Conservation (phyloP, 2,797 vertebrate species). For the Dromococcyx pavoninus region DNA sequence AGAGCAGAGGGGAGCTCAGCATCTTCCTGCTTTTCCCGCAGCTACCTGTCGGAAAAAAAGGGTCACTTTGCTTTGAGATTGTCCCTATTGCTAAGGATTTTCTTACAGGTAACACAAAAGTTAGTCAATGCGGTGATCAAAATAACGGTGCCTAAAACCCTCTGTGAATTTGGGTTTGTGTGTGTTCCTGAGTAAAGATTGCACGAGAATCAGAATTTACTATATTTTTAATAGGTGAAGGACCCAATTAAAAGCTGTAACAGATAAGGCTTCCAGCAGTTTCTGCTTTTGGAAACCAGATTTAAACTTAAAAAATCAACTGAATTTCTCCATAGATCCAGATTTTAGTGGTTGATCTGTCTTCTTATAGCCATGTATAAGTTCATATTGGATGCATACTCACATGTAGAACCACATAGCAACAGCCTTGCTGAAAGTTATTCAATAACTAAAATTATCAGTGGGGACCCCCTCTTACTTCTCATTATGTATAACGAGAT, state of each 20-base stretch:
- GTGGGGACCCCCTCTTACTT: not conserved
- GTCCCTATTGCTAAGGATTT: not conserved
- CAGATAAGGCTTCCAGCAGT: not conserved
- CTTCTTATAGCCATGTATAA: not conserved
- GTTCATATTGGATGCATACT: not conserved
- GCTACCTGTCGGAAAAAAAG: not conserved
- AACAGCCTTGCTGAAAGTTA: constrained; percentile 15
- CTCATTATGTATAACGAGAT: constrained; percentile 19
- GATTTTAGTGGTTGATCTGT: not conserved
- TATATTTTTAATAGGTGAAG: not conserved
- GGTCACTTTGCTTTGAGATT: not conserved
- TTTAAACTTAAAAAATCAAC: not conserved
- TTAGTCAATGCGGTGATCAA: not conserved
- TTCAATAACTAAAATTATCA: constrained; percentile 25
- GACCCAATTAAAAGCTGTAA: not conserved
- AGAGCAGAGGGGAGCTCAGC: not conserved
- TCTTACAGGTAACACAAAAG: not conserved
- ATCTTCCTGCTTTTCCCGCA: not conserved
- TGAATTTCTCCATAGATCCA: not conserved
- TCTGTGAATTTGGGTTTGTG: not conserved
- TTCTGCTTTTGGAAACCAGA: not conserved
- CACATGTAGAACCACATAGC: not conserved
- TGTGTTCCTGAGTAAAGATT: not conserved
- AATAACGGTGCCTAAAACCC: not conserved
- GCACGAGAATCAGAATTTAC: not conserved